phyloP scores from a whole-genome alignment of 1,140 invertebrate genomes.

The Nylanderia fulva region DNA sequence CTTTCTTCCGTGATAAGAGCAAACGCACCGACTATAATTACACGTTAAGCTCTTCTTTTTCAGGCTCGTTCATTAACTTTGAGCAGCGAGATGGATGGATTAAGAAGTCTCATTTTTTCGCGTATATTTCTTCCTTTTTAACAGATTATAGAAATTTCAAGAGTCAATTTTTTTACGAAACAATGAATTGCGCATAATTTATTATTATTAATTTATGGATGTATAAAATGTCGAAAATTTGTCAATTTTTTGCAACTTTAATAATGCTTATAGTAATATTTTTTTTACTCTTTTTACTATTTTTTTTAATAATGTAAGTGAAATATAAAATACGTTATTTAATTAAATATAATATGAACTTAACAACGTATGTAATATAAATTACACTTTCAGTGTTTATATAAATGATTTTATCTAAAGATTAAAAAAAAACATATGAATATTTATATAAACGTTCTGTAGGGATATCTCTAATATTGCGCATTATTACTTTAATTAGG shows the following conservation, averaged over 20 bases:
- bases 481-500: slow-evolving; percentile 33
- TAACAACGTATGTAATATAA: neutral
- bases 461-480: neutral
- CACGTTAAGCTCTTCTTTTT: slow-evolving; percentile 47
- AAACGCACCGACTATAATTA: slow-evolving; percentile 44
- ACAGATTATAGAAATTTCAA: neutral
- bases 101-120: slow-evolving; percentile 21
- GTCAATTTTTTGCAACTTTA: neutral
- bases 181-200: neutral
- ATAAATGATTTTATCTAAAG: slow-evolving; percentile 6
- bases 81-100: neutral
- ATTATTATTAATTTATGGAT: slow-evolving; percentile 23
- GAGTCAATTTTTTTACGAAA: neutral
- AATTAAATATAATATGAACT: slow-evolving; percentile 13
- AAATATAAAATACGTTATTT: neutral
- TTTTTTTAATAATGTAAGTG: neutral
- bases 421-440: slow-evolving; percentile 11
- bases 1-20: slow-evolving; percentile 35
- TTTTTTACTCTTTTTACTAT: neutral
- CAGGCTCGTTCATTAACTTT: neutral
- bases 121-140: neutral
- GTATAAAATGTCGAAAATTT: neutral
- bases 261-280: neutral
- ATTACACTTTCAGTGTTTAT: neutral
- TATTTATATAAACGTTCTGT: slow-evolving; percentile 19